A percentile compares a stretch with the other conserved stretches of the same genome.
phyloP scores from a whole-genome alignment of 2,113 vertebrate species.

The Chroicocephalus ridibundus region DNA sequence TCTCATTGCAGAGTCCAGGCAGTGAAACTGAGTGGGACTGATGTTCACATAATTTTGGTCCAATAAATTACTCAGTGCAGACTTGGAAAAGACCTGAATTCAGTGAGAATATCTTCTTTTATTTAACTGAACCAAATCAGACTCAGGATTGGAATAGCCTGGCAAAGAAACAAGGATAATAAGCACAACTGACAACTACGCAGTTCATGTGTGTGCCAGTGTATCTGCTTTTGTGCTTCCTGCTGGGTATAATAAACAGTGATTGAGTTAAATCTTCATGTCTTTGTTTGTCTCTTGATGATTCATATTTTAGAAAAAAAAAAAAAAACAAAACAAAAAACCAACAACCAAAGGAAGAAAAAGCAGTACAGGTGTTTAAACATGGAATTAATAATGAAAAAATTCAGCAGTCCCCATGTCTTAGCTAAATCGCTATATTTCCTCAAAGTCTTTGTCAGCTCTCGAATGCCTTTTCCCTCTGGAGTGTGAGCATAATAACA shows the following conservation, averaged over 20 bases:
- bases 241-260: background rate
- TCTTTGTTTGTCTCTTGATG: background rate
- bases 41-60: background rate
- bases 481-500: background rate
- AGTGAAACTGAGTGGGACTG: background rate
- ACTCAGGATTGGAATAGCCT: background rate
- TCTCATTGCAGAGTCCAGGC: background rate
- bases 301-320: background rate
- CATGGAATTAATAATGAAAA: background rate
- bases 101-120: background rate
- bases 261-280: background rate
- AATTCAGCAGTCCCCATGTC: background rate
- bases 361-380: background rate
- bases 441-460: background rate
- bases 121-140: background rate
- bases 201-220: fast-evolving
- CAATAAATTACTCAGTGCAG: background rate
- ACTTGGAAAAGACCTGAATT: background rate
- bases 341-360: background rate
- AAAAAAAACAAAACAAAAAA: background rate
- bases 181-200: background rate
- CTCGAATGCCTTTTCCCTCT: background rate
- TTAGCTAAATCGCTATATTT: background rate
- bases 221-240: background rate
- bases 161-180: background rate